Evolutionary conservation across 2,113 vertebrate species (phyloP), one percentile per base, ranked within the genome.

Genomic region (Entelurus aequoreus): DNA sequence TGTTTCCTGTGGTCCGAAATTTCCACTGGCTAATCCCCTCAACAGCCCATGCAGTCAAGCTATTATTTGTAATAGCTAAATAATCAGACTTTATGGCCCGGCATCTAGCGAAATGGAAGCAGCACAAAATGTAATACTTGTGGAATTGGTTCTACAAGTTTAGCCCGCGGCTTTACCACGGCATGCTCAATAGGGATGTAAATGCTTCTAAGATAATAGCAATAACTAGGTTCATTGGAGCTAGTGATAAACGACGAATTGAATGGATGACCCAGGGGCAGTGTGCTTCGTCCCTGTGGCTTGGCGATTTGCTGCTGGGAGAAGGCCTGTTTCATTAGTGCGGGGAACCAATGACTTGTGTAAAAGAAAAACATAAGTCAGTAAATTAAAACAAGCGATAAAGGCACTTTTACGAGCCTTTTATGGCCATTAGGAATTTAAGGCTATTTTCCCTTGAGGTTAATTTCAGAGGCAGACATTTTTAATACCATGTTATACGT

Each of bases 51-150:
- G 61, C 83, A 5, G 61, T 82, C 72, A 81, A 83, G 77, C 88
- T 86, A 89, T 90, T 90, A 90, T 87, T 88, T 84, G 80, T 88
- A 89, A 90, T 90, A 88, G 88, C 85, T 81, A 91, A 89, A 90
- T 88, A 90, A 90, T 90, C 87, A 89, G 85, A 79, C 84, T 90
- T 90, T 90, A 90, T 90, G 82, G 81, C 82, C 85, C 82, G 84
- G 77, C 84, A 84, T 86, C 85, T 78, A 83, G 76, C 77, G 76
- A 73, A 84, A 82, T 83, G 76, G 76, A 80, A 84, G 77, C 72
- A 60, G 76, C 54, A 74, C 77, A 74, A 84, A 84, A 87, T 89
- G 86, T 90, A 87, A 90, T 90, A 87, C 86, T 85, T 83, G 66
- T 67, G 84, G 85, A 89, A 90, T 86, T 86, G 82, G 81, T 80